Percentiles rank a stretch among this genome's conserved stretches.
These are phyloP conservation scores for Himalopsyche kuldschensis DNA, from an alignment of 2,888 invertebrate genomes.

Conservation along the genomic window DNA sequence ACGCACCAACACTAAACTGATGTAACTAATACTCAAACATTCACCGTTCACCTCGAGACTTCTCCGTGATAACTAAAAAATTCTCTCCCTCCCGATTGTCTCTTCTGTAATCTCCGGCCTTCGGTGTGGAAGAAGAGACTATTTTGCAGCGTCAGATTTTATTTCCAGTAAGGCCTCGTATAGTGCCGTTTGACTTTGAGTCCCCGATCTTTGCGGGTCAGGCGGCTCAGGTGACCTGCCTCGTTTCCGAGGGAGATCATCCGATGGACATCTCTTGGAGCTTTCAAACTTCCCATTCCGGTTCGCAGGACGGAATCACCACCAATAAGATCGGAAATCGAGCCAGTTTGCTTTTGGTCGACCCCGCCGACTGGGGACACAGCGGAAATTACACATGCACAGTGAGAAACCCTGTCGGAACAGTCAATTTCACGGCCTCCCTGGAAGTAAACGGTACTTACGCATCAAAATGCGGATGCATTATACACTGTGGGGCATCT, in stretches of 20 bases:
- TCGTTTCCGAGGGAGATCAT: conserved; percentile 71
- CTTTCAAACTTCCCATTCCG: conserved; percentile 71
- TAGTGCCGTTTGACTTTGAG: conserved; percentile 76
- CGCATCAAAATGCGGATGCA: neutral
- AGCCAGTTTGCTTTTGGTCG: conserved; percentile 65
- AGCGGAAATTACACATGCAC: conserved; percentile 77
- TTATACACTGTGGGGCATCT: neutral
- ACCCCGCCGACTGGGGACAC: conserved; percentile 66
- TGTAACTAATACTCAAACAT: conserved; percentile 8
- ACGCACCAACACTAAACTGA: conserved; percentile 29
- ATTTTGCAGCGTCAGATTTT: conserved; percentile 39
- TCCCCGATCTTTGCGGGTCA: conserved; percentile 73
- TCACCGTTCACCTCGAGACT: neutral
- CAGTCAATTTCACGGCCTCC: conserved; percentile 66
- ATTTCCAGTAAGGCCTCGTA: conserved; percentile 79
- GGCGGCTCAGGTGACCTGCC: conserved; percentile 69
- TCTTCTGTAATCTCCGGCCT: neutral
- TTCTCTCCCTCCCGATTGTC: neutral
- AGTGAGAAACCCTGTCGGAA: conserved; percentile 73
- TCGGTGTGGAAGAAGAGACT: neutral
- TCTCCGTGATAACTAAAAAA: neutral
- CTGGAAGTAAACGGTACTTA: conserved; percentile 73
- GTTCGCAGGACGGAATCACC: conserved; percentile 61
- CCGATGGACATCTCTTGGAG: conserved; percentile 71
- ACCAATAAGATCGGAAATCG: conserved; percentile 62